Percentiles rank a stretch among this genome's conserved stretches.
phyloP scores from a whole-genome alignment of 1,140 invertebrate species.

The Dryas iulia region DNA sequence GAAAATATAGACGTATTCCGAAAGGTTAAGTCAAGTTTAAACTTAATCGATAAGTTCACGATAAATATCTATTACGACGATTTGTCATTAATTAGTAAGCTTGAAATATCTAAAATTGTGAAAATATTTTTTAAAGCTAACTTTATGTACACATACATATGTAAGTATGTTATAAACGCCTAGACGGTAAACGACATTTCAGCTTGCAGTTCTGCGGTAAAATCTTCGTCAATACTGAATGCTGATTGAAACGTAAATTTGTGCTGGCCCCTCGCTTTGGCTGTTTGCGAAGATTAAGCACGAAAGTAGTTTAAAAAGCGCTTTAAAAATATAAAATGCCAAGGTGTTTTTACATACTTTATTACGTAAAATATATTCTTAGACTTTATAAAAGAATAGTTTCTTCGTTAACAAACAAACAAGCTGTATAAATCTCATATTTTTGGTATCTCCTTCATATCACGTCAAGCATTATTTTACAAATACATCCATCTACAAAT shows the following conservation, averaged over 20 bases:
- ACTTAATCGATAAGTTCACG: too few relatives aligned
- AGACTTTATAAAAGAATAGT: not conserved
- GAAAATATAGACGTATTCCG: not conserved
- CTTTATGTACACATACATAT: not conserved
- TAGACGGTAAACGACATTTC: not conserved
- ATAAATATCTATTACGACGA: too few relatives aligned
- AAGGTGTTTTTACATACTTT: not conserved
- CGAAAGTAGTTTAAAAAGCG: constrained; percentile 20
- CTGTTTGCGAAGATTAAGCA: constrained; percentile 30
- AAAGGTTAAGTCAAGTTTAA: not conserved
- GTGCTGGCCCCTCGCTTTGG: constrained; percentile 48
- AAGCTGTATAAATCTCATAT: not conserved
- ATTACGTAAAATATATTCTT: not conserved
- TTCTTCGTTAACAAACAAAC: not conserved
- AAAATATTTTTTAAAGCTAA: too few relatives aligned
- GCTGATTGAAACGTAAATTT: constrained; percentile 66
- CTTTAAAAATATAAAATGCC: not conserved
- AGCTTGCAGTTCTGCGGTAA: constrained; percentile 21
- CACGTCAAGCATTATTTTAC: not conserved
- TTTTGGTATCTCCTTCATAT: not conserved
- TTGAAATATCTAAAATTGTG: too few relatives aligned
- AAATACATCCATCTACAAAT: not conserved
- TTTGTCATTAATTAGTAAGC: too few relatives aligned
- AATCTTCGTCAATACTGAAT: constrained; percentile 57
- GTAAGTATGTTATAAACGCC: not conserved